These are phyloP conservation scores for Edolisoma coerulescens DNA, from an alignment of 2,113 vertebrate species.

Conservation along the genomic window DNA sequence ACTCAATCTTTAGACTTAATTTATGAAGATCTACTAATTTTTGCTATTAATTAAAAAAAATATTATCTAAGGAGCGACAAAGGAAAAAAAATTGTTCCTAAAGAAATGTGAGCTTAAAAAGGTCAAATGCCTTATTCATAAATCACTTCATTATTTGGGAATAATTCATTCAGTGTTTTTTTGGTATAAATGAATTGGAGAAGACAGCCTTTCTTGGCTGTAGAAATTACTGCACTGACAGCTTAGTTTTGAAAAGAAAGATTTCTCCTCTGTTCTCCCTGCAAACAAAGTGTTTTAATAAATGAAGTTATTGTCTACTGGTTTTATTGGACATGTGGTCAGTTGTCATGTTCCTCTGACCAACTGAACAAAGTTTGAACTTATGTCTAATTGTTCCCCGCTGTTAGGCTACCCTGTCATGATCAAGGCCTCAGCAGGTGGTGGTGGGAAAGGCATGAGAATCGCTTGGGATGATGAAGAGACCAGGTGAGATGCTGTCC, in stretches of 20 bases:
- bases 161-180: not conserved
- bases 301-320: constrained; percentile 74
- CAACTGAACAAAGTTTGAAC: constrained; percentile 91
- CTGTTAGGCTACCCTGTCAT: constrained; percentile 98
- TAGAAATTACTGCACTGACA: constrained; percentile 13
- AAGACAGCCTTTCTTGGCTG: constrained; percentile 29
- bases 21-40: not conserved
- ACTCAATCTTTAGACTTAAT: not conserved
- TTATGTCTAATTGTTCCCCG: constrained; percentile 90
- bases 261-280: not conserved
- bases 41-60: not conserved
- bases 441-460: constrained; percentile 99
- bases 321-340: constrained; percentile 87
- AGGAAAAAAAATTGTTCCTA: not conserved
- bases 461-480: constrained; percentile 96
- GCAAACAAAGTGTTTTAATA: constrained; percentile 67
- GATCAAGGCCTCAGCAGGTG: constrained; percentile 99
- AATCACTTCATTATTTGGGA: not conserved
- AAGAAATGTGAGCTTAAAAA: not conserved
- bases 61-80: not conserved
- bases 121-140: constrained; percentile 25
- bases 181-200: constrained; percentile 12
- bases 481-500: constrained; percentile 88
- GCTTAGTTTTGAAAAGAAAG: constrained; percentile 2
- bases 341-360: constrained; percentile 89